These are phyloP conservation scores for Ficedula albicollis DNA, from an alignment of 2,797 vertebrate genomes.

Conservation along the genomic window DNA sequence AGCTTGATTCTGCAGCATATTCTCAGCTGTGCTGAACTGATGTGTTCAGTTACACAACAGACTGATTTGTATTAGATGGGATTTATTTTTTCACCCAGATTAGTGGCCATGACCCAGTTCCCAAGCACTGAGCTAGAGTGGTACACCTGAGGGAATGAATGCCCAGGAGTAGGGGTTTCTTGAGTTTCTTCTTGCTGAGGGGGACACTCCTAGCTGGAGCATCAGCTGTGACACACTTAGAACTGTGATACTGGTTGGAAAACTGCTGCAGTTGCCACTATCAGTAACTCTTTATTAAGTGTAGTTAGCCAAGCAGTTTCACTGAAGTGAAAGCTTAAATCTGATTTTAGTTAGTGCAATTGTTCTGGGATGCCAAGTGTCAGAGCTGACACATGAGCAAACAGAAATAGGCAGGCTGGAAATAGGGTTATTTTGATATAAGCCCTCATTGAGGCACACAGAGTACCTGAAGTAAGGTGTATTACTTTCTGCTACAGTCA, in stretches of 20 bases:
- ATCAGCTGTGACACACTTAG: neutral
- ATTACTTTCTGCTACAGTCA: neutral
- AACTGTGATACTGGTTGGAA: neutral
- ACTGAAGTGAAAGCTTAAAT: neutral
- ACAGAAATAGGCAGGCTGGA: neutral
- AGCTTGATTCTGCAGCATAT: neutral
- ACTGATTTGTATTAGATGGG: neutral
- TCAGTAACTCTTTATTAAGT: neutral
- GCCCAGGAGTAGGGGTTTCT: neutral
- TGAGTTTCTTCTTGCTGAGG: neutral
- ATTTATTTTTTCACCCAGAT: neutral
- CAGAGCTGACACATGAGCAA: neutral
- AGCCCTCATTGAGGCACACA: neutral
- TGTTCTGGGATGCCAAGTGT: neutral
- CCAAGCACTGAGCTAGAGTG: neutral
- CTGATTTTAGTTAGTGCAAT: neutral
- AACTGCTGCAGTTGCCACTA: neutral
- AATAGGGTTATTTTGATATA: neutral
- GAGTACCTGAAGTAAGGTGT: neutral
- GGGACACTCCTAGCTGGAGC: neutral
- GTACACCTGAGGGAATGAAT: neutral
- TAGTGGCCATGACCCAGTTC: neutral
- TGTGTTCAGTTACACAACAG: neutral
- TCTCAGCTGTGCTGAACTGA: neutral
- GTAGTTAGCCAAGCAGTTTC: neutral